Evolutionary conservation across 35 echinoderm and acorn worm genomes (phyloP), one percentile per base, ranked within the genome.

Genomic region (Ptychodera flava): DNA sequence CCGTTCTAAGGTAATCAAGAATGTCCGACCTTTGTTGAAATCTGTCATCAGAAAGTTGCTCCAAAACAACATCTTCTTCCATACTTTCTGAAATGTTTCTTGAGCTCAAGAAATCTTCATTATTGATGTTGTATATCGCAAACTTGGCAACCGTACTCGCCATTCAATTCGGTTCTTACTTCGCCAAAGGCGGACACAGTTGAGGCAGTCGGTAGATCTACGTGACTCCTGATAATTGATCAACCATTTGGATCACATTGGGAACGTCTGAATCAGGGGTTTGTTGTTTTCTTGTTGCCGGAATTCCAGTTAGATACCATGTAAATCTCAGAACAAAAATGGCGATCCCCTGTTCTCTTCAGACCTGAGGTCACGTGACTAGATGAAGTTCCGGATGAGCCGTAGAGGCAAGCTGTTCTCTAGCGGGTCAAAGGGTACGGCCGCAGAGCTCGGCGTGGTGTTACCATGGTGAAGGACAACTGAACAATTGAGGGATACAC

Each of bases 91-190:
- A 76, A 89, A 76, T 88, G 2, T 33, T 31, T 30, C 29, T 33
- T 14, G 29, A 81, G 79, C 79, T 81, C 79, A 31, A 81, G 29
- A 31, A 81, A 45, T 91, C 86, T 85, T 79, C 89, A 85, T 95
- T 87, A 33, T 85, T 84, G 85, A 92, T 88, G 31, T 92, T 90
- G 89, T 91, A 86, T 87, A 92, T 89, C 77, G 92, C 87, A 53
- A 91, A 88, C 92, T 93, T 97, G 95, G 91, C 91, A 92, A 93
- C 95, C 89, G 95, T 91, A 84, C 87, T 87, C 80, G 95, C 95
- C 95, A 97, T 97, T 81, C 81, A 97, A 80, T 27, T 81, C 83
- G 35, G 35, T 80, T 85, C 45, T 31, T 32, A 38, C 32, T 76
- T 33, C 16, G 79, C 36, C 36, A 36, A 32, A 6, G 32, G 16